Base-by-base conservation (phyloP, 2,888 invertebrate species). In the Holacanthella duospinosa region DNA sequence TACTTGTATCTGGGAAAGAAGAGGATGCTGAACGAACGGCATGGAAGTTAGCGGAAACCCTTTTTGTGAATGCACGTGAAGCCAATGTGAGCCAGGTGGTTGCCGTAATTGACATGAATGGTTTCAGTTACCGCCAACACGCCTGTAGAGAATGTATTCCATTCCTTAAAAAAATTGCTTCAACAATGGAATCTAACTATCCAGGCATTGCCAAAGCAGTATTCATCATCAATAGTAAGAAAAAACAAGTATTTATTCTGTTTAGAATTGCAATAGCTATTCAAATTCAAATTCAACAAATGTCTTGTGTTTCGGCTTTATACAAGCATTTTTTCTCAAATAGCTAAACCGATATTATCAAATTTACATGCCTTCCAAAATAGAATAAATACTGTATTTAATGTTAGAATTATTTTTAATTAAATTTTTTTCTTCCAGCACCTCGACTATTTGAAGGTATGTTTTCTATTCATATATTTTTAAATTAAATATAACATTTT, bases 381-480 rank as follows among this genome's bases (percentile, higher is more conserved):
- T n/a, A n/a, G n/a, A n/a, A n/a, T n/a, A n/a, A n/a, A n/a, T n/a
- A n/a, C n/a, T n/a, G n/a, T n/a, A n/a, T n/a, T n/a, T n/a, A n/a
- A n/a, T n/a, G n/a, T n/a, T n/a, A n/a, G n/a, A n/a, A n/a, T n/a
- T n/a, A n/a, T n/a, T n/a, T n/a, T 48, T 48, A 9, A 48, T 21
- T 48, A 48, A n/a, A 9, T 36, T 36, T 36, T 36, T 36, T 36
- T 16, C 48, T 48, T 48, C 48, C 48, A 48, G 48, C 48, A 16
- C 48, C 48, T n/a, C 6, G 48, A 48, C 4, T 48, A 48, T 48
- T 48, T 48, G 48, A 48, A 48, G 48, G 48, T 48, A 48, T 16
- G 21, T 12, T n/a, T n/a, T n/a, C n/a, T n/a, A n/a, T n/a, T n/a
- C n/a, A n/a, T n/a, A n/a, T n/a, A n/a, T n/a, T n/a, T n/a, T n/a